These are phyloP conservation scores for Ophioninae sp. DNA, from an alignment of 2,888 invertebrate species.

Conservation along the genomic window DNA sequence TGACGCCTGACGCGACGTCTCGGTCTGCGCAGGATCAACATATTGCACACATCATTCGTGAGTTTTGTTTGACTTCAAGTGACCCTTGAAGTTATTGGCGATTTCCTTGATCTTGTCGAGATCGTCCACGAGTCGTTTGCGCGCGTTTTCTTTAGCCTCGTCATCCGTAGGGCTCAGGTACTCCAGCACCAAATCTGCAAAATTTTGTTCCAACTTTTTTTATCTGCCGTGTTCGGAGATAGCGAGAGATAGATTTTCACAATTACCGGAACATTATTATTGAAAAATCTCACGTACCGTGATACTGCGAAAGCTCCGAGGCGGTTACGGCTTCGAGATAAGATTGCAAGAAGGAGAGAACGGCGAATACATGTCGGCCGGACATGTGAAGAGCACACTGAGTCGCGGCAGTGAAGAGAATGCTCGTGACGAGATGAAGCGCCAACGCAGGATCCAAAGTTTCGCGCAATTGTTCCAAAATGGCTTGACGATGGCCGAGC, in stretches of 20 bases:
- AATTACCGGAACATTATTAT: no score
- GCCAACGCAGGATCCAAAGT: slow-evolving; percentile 90
- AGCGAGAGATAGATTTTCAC: neutral
- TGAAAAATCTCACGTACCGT: slow-evolving; percentile 85
- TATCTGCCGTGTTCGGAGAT: neutral
- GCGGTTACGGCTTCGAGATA: slow-evolving; percentile 87
- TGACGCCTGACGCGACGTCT: slow-evolving; percentile 6
- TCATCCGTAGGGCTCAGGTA: slow-evolving; percentile 83
- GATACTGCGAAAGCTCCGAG: slow-evolving; percentile 86
- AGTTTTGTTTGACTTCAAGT: slow-evolving; percentile 74
- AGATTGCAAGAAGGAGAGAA: slow-evolving; percentile 88
- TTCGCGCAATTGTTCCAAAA: slow-evolving; percentile 89
- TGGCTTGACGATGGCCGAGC: slow-evolving; percentile 90
- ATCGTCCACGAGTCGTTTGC: slow-evolving; percentile 82
- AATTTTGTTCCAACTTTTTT: neutral
- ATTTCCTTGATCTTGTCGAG: slow-evolving; percentile 82
- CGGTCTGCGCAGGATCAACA: neutral
- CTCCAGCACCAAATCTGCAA: slow-evolving; percentile 85
- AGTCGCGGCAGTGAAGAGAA: slow-evolving; percentile 91
- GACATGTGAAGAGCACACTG: slow-evolving; percentile 95
- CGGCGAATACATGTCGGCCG: slow-evolving; percentile 93
- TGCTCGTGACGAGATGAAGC: slow-evolving; percentile 89
- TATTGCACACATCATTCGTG: slow-evolving; percentile 62
- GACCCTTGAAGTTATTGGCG: slow-evolving; percentile 82
- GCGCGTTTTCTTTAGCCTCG: slow-evolving; percentile 82